phyloP scores from a whole-genome alignment of 1,140 invertebrate genomes.

The Achroia grisella region DNA sequence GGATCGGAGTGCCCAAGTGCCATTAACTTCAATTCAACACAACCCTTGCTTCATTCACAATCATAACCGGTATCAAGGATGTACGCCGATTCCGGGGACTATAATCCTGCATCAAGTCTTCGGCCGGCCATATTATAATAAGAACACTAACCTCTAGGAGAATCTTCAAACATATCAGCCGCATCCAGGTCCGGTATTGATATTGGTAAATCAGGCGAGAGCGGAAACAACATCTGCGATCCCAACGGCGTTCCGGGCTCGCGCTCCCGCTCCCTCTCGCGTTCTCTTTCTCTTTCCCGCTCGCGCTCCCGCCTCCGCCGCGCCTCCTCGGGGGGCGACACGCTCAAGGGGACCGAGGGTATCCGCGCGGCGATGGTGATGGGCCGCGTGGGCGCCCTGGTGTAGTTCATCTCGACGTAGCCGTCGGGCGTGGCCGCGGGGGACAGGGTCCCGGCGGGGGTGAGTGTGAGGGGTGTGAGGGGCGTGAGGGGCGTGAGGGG shows the following conservation, averaged over 20 bases:
- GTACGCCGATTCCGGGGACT: too few relatives aligned
- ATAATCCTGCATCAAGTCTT: too few relatives aligned
- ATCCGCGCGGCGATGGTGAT: conserved; percentile 21
- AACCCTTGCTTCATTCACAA: too few relatives aligned
- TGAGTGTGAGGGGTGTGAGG: conserved; percentile 1
- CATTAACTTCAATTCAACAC: too few relatives aligned
- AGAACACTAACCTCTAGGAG: background rate
- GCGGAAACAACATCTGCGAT: conserved; percentile 43
- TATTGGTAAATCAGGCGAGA: conserved; percentile 41
- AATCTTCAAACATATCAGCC: conserved; percentile 4
- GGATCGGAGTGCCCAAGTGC: too few relatives aligned
- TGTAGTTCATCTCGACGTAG: conserved; percentile 44
- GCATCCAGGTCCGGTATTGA: conserved; percentile 25
- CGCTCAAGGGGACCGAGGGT: background rate
- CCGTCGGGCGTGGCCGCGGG: conserved; percentile 28
- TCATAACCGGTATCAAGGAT: too few relatives aligned
- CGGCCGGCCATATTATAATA: conserved; percentile 8
- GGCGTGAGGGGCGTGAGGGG: background rate
- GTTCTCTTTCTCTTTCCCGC: too few relatives aligned
- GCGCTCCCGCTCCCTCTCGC: background rate
- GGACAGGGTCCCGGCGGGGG: background rate
- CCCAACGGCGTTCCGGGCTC: conserved; percentile 27
- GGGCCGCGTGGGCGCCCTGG: conserved; percentile 26
- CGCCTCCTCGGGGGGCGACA: too few relatives aligned
- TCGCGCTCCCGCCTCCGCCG: too few relatives aligned